These are phyloP conservation scores for Hippocampus comes DNA, from an alignment of 2,113 vertebrate genomes.

Conservation along the genomic window DNA sequence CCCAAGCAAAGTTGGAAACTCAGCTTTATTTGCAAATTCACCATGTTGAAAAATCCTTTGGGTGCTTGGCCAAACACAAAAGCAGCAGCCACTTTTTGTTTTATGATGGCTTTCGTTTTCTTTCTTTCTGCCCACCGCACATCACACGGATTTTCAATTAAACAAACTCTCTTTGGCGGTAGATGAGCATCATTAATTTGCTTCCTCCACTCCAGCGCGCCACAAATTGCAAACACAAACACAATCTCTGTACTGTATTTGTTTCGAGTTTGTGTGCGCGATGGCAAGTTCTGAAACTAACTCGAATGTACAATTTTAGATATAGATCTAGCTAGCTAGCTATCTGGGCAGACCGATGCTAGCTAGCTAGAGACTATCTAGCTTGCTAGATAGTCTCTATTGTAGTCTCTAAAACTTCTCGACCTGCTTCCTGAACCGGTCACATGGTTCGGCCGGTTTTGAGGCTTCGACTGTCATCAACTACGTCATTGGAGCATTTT, in stretches of 20 bases:
- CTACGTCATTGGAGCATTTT: too few species aligned
- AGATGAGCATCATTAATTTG: constrained; percentile 61
- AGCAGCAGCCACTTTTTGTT: constrained; percentile 1
- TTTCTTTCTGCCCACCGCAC: neutral
- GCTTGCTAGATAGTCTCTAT: too few species aligned
- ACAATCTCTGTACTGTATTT: neutral
- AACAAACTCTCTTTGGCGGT: constrained; percentile 56
- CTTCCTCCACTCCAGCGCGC: constrained; percentile 42
- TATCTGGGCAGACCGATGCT: too few species aligned
- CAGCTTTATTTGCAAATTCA: constrained; percentile 54
- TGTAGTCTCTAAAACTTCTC: too few species aligned
- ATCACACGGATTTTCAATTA: constrained; percentile 61
- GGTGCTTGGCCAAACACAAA: constrained; percentile 55
- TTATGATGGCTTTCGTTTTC: constrained; percentile 15
- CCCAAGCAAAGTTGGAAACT: constrained; percentile 67
- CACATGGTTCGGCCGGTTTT: too few species aligned
- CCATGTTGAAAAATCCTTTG: constrained; percentile 50
- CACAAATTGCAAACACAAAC: constrained; percentile 1
- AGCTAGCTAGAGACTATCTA: too few species aligned
- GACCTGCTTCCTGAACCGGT: too few species aligned
- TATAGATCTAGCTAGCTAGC: too few species aligned
- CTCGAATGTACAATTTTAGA: too few species aligned
- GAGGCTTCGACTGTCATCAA: too few species aligned
- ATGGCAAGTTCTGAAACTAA: neutral
- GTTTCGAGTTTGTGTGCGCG: neutral